A percentile compares a stretch with the other conserved stretches of the same genome.
Conservation (phyloP, 1,140 invertebrate species). For the Drosophila ambigua region DNA sequence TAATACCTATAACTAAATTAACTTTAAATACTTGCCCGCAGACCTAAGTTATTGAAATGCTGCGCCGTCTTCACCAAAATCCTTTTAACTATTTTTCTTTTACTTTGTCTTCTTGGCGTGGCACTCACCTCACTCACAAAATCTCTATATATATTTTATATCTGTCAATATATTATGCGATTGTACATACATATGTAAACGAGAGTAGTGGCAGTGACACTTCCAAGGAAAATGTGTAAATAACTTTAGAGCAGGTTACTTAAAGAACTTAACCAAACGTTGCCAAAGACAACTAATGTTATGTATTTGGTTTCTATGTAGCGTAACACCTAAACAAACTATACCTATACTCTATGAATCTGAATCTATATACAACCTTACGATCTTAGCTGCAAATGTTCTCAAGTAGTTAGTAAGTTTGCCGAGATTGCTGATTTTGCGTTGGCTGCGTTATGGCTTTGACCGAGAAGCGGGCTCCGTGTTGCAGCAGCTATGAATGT, state of each 20-base stretch:
- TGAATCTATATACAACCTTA: slow-evolving; percentile 44
- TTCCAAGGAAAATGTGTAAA: slow-evolving; percentile 54
- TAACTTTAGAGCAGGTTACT: slow-evolving; percentile 56
- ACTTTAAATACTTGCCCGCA: slow-evolving; percentile 56
- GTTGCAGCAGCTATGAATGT: slow-evolving; percentile 35
- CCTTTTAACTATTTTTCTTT: slow-evolving; percentile 40
- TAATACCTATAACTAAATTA: slow-evolving; percentile 53
- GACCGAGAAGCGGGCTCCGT: slow-evolving; percentile 25
- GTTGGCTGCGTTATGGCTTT: slow-evolving; percentile 70
- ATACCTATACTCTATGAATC: slow-evolving; percentile 34
- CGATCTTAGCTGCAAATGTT: slow-evolving; percentile 65
- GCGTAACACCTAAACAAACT: slow-evolving; percentile 37
- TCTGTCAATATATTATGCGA: slow-evolving; percentile 30
- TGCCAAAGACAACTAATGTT: slow-evolving; percentile 37
- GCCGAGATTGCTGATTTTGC: slow-evolving; percentile 46
- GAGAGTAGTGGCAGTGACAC: slow-evolving; percentile 49
- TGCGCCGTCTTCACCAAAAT: slow-evolving; percentile 50
- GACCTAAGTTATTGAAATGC: slow-evolving; percentile 61
- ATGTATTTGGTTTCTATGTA: slow-evolving; percentile 60
- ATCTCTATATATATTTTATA: slow-evolving; percentile 31
- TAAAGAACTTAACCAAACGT: slow-evolving; percentile 22
- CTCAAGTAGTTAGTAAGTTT: slow-evolving; percentile 79
- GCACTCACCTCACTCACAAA: slow-evolving; percentile 53
- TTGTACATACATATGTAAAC: slow-evolving; percentile 57
- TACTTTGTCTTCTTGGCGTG: slow-evolving; percentile 64